Percentiles rank a stretch among this genome's conserved stretches.
Evolutionary conservation across 1,140 invertebrate genomes (phyloP).

Genomic region (Magallana gigas): DNA sequence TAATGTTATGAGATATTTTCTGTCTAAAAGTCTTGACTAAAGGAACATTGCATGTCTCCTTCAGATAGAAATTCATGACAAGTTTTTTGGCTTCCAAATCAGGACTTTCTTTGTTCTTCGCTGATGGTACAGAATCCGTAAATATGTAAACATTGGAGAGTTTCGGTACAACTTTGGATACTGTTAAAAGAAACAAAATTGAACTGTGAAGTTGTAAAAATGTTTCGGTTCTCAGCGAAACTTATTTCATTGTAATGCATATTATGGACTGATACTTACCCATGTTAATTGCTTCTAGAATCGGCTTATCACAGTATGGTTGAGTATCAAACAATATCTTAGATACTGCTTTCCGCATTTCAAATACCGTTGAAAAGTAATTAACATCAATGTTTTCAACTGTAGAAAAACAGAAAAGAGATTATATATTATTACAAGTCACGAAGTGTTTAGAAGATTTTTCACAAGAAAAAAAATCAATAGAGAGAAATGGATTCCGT

Average conservation of each 20-base stretch:
- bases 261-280: not conserved
- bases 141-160: not conserved
- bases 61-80: constrained; percentile 4
- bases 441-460: too few species aligned
- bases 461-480: too few species aligned
- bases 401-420: not conserved
- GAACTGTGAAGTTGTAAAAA: too few species aligned
- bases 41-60: not conserved
- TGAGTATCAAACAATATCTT: not conserved
- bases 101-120: not conserved
- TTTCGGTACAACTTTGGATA: not conserved
- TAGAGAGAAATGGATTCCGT: too few species aligned
- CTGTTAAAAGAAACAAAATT: not conserved
- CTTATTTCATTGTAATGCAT: too few species aligned
- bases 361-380: not conserved
- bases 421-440: too few species aligned
- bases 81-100: not conserved
- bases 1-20: not conserved
- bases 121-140: not conserved
- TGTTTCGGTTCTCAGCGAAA: too few species aligned
- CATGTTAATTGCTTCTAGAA: not conserved
- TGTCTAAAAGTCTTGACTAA: not conserved
- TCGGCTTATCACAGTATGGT: not conserved
- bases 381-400: not conserved
- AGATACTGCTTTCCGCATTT: not conserved